Percentiles rank a stretch among this genome's conserved stretches.
Evolutionary conservation across 2,113 vertebrate species (phyloP).

Genomic region (Pogona vitticeps): DNA sequence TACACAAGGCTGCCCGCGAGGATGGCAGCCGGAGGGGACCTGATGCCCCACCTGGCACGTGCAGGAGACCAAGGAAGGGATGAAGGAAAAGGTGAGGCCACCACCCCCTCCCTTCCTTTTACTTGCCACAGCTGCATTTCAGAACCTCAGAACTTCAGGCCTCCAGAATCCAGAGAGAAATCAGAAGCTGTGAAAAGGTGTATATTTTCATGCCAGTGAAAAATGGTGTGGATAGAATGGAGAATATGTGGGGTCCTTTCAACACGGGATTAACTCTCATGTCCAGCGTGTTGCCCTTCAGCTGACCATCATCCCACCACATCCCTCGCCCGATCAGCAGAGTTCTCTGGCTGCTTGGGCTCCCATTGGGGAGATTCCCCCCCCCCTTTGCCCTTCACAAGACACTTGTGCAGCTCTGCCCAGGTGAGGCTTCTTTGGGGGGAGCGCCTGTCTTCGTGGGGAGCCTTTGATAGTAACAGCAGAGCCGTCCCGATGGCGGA

Average conservation of each 20-base stretch:
- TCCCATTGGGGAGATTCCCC: too few species aligned
- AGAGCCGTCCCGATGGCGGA: background rate
- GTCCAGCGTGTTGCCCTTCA: background rate
- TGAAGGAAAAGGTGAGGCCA: background rate
- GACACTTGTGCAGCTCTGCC: background rate
- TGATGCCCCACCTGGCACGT: too few species aligned
- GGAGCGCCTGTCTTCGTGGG: rapidly evolving
- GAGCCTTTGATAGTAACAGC: background rate
- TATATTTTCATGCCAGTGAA: background rate
- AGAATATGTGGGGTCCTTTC: background rate
- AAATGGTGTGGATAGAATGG: background rate
- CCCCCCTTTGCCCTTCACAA: background rate
- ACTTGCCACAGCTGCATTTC: background rate
- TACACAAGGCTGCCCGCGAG: background rate
- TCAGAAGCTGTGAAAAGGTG: too few species aligned
- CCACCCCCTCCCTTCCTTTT: background rate
- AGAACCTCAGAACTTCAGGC: background rate
- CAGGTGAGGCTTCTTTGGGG: background rate
- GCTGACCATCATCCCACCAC: background rate
- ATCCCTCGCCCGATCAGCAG: too few species aligned
- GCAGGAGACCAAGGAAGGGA: background rate
- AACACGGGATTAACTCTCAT: background rate
- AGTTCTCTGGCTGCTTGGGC: rapidly evolving
- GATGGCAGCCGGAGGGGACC: background rate
- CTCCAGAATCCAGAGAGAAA: too few species aligned